These are phyloP conservation scores for Sebastes matsubarae DNA, from an alignment of 2,797 vertebrate species.

Conservation along the genomic window DNA sequence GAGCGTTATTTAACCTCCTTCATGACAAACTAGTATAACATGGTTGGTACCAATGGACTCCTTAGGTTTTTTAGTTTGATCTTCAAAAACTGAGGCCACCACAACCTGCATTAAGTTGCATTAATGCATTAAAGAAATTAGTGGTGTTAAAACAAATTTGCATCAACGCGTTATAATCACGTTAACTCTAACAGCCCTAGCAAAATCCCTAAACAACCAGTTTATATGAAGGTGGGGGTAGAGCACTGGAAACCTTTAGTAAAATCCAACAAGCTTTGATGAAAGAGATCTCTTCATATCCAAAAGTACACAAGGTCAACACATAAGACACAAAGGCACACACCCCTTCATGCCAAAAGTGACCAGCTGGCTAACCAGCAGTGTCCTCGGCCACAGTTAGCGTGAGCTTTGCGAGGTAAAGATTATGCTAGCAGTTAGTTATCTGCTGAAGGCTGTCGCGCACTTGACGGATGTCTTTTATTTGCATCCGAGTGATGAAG, in stretches of 20 bases:
- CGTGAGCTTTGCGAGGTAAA: slow-evolving; percentile 32
- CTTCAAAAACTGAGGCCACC: too few species aligned
- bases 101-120: too few species aligned
- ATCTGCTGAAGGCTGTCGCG: slow-evolving; percentile 46
- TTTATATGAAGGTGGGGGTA: background rate
- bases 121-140: too few species aligned
- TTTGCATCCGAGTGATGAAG: slow-evolving; percentile 72
- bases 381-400: background rate
- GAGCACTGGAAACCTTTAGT: background rate
- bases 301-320: background rate
- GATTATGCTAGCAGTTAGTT: slow-evolving; percentile 45
- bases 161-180: too few species aligned
- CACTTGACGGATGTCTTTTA: slow-evolving; percentile 71
- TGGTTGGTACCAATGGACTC: too few species aligned
- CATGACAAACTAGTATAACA: too few species aligned
- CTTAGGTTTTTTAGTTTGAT: too few species aligned
- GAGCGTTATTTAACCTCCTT: too few species aligned
- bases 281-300: background rate
- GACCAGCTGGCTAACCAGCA: slow-evolving; percentile 16
- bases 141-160: too few species aligned
- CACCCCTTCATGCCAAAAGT: background rate
- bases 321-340: background rate
- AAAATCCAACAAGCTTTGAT: background rate
- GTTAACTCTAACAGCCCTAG: background rate
- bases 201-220: background rate